Conservation (phyloP, 2,113 vertebrate genomes). For the Mustela lutreola region DNA sequence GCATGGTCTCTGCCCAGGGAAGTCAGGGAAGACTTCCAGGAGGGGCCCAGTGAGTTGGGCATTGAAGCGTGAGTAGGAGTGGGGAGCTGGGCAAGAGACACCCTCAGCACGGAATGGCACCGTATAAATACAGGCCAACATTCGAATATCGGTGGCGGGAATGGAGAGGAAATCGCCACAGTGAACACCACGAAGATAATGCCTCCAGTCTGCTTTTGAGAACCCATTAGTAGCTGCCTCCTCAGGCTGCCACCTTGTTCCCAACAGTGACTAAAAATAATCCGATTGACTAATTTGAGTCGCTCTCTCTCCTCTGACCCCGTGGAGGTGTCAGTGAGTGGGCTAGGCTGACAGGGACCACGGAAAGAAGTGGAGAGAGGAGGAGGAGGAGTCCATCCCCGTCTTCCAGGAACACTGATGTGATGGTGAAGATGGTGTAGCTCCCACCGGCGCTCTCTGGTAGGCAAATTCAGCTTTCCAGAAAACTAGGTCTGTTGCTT, state of each 20-base stretch:
- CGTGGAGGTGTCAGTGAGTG: neutral
- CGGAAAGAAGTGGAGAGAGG: neutral
- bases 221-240: constrained; percentile 10
- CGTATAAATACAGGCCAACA: neutral
- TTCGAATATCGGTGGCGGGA: neutral
- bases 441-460: no score
- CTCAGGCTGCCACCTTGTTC: constrained; percentile 62
- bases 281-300: constrained; percentile 10
- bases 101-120: neutral
- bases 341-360: neutral
- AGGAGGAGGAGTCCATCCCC: neutral
- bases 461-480: neutral
- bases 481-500: neutral
- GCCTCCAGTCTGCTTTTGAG: constrained; percentile 33
- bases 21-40: neutral
- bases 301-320: constrained; percentile 46
- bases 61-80: constrained; percentile 22
- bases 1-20: neutral
- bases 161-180: neutral
- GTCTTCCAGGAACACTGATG: neutral
- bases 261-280: constrained; percentile 18
- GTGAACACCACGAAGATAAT: neutral
- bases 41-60: neutral
- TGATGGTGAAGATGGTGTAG: neutral
- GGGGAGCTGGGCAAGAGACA: neutral